Evolutionary conservation across 2,888 invertebrate genomes (phyloP), one percentile per base, ranked within the genome.

Genomic region (Margaritifera margaritifera): DNA sequence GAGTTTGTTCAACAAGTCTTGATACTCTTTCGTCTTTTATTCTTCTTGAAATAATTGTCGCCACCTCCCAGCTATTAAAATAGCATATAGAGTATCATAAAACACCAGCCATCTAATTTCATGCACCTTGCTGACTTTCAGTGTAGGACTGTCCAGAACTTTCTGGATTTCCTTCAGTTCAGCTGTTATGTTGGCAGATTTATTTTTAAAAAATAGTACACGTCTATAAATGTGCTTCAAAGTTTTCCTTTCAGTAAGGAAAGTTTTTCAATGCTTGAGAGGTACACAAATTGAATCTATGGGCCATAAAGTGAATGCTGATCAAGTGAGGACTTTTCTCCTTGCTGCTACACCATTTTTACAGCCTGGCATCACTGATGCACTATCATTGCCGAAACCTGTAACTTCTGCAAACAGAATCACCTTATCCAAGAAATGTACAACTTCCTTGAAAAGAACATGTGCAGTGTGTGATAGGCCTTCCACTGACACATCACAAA

Each of bases 41-140:
- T 63, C 54, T 11, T 60, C 24, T 64, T 58, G 42, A 59, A 64
- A 56, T 64, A 68, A 20, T 22, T n/a, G n/a, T 42, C 20, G 60
- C 59, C 20, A 54, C n/a, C 15, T n/a, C 15, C 65, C 56, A 61
- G 31, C 60, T 53, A 50, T 56, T 64, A 52, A 69, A 6, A 69
- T 53, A 2, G 69, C 62, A 31, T 20, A 27, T 0, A 62, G 42
- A 55, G 65, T 65, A 24, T 65, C 57, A 62, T 64, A 65, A 42
- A 69, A 65, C 8, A 65, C 62, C 6, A 62, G 31, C 65, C 69
- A 69, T 27, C 69, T 65, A 24, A 69, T 57, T 62, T 61, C 69
- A 65, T 69, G 69, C 5, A 42, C 25, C 53, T 69, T n/a, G n/a
- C n/a, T n/a, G n/a, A n/a, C 11, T 24, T 65, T 69, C 19, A 66